phyloP scores from a whole-genome alignment of 2,113 vertebrate species.

The Ascaphus truei region DNA sequence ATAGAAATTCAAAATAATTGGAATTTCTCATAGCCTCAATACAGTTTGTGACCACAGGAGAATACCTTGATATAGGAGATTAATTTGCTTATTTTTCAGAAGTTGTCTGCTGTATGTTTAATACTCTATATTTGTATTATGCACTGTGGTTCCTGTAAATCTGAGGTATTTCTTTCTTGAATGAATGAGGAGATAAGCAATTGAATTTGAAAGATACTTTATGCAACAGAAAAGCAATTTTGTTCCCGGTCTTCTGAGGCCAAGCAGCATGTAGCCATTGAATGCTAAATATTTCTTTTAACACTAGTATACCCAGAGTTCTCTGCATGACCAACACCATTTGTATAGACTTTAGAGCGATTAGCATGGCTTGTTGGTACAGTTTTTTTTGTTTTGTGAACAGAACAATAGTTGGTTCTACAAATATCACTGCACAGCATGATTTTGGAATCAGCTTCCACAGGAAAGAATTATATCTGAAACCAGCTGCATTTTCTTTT shows the following conservation, averaged over 20 bases:
- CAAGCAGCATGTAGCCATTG: slow-evolving; percentile 56
- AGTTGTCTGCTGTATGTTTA: slow-evolving; percentile 55
- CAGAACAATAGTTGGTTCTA: no score
- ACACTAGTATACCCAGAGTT: slow-evolving; percentile 38
- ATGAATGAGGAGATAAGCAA: slow-evolving; percentile 70
- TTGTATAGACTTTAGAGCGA: not conserved
- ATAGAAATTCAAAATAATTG: slow-evolving; percentile 66
- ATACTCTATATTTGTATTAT: slow-evolving; percentile 62
- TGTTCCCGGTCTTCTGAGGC: slow-evolving; percentile 65
- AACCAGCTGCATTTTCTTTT: no score
- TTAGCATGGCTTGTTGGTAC: no score
- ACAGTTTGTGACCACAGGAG: slow-evolving; percentile 49
- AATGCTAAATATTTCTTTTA: slow-evolving; percentile 55
- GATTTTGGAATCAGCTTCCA: no score
- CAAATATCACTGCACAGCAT: no score
- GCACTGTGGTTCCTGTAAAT: slow-evolving; percentile 57
- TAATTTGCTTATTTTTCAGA: slow-evolving; percentile 67
- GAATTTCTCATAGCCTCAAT: slow-evolving; percentile 60
- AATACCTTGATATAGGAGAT: slow-evolving; percentile 59
- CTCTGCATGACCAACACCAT: not conserved
- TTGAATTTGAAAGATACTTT: slow-evolving; percentile 75
- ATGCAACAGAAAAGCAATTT: slow-evolving; percentile 75
- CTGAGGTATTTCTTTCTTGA: slow-evolving; percentile 61
- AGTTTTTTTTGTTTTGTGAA: no score
- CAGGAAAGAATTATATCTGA: no score